Evolutionary conservation across 2,113 vertebrate species (phyloP).

Genomic region (Hiodon tergisus): DNA sequence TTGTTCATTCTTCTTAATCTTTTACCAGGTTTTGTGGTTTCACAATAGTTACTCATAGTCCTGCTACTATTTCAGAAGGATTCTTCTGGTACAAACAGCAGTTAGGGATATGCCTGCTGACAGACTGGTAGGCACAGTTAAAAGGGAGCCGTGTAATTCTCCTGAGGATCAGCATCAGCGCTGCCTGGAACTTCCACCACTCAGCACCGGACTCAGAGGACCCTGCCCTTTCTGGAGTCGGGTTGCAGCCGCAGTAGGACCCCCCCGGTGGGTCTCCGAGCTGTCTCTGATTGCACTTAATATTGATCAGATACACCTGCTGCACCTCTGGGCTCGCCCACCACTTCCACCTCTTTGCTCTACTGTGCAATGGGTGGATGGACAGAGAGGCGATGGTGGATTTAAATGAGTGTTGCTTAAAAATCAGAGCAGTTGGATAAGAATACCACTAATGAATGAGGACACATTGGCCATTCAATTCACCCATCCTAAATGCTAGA

Average conservation of each 20-base stretch:
- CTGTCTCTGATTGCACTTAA: constrained; percentile 8
- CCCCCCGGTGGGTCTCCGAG: neutral
- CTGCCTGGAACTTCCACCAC: constrained; percentile 20
- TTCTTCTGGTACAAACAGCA: constrained; percentile 21
- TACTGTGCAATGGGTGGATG: neutral
- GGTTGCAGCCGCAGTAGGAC: constrained; percentile 11
- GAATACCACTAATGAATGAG: neutral
- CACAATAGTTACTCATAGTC: constrained; percentile 23
- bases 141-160: rapidly evolving
- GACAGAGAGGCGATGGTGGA: too few relatives aligned
- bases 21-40: constrained; percentile 33
- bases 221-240: constrained; percentile 3
- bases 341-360: neutral
- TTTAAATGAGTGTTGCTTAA: neutral
- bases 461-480: too few relatives aligned
- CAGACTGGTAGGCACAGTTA: constrained; percentile 26
- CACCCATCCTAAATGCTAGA: too few relatives aligned
- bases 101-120: constrained; percentile 12
- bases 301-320: constrained; percentile 37
- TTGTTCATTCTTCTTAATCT: constrained; percentile 17
- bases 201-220: constrained; percentile 3
- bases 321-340: constrained; percentile 3
- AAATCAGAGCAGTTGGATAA: neutral
- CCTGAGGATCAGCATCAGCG: constrained; percentile 12
- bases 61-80: constrained; percentile 15